Conservation (phyloP, 1,140 invertebrate species). For the Zaprionus capensis region DNA sequence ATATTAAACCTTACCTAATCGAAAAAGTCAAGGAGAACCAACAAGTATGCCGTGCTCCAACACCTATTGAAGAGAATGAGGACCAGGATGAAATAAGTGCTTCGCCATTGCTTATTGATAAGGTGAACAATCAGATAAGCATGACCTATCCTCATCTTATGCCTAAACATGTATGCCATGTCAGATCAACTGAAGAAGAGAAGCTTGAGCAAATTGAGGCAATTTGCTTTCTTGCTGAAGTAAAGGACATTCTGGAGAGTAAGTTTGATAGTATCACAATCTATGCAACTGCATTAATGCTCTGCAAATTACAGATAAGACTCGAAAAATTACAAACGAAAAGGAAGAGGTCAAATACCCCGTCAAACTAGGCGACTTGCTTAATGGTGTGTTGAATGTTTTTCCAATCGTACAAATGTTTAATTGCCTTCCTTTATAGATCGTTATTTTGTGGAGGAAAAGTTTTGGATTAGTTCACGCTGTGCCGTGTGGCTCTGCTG, state of each 20-base stretch:
- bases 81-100: not conserved
- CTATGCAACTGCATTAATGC: not conserved
- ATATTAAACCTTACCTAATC: too few species aligned
- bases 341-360: not conserved
- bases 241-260: not conserved
- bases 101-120: too few species aligned
- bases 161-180: too few species aligned
- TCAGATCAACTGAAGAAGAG: not conserved
- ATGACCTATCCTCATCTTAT: too few species aligned
- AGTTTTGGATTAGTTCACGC: constrained; percentile 87
- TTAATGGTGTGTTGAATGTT: not conserved
- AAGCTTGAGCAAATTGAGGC: not conserved
- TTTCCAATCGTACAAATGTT: not conserved
- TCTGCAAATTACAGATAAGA: not conserved
- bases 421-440: constrained; percentile 69
- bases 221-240: not conserved
- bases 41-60: too few species aligned
- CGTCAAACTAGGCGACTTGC: not conserved
- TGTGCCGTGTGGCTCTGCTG: constrained; percentile 98
- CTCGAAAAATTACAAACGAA: not conserved
- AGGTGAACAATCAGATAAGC: too few species aligned
- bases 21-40: too few species aligned
- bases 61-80: too few species aligned
- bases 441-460: constrained; percentile 95
- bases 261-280: not conserved